Conservation (phyloP, 2,113 vertebrate species). For the Aphyosemion australe region DNA sequence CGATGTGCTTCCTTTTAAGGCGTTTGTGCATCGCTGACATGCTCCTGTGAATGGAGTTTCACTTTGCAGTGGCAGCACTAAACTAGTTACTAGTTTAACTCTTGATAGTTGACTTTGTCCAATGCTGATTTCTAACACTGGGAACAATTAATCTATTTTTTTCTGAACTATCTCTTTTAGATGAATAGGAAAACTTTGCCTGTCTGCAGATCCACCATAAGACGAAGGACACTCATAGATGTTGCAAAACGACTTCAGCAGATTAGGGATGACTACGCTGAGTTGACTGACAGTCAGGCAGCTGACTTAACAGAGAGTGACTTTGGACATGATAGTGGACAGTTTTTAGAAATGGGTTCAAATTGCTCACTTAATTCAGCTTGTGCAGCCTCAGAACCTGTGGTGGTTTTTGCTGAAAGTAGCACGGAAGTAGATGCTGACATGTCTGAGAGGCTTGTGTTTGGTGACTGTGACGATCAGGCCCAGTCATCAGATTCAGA, state of each 20-base stretch:
- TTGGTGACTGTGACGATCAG: too few relatives aligned
- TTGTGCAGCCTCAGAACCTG: neutral
- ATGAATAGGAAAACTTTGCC: neutral
- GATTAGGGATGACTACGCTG: neutral
- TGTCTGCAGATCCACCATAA: neutral
- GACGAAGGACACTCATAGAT: neutral
- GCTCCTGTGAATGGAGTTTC: too few relatives aligned
- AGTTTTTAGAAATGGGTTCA: neutral
- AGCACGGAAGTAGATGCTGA: neutral
- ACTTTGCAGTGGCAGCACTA: too few relatives aligned
- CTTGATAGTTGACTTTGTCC: too few relatives aligned
- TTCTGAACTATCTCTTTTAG: neutral
- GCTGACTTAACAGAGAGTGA: neutral
- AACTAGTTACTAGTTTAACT: too few relatives aligned
- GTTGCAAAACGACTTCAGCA: neutral
- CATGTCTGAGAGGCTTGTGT: too few relatives aligned
- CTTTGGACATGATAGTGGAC: neutral
- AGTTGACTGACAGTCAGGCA: neutral
- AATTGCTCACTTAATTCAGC: too few relatives aligned
- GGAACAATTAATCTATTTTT: too few relatives aligned
- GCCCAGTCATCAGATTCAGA: neutral
- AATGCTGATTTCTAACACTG: too few relatives aligned
- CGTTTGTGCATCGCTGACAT: too few relatives aligned
- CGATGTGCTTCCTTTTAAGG: too few relatives aligned
- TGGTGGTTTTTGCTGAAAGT: neutral